Base-by-base conservation (phyloP, 2,113 vertebrate genomes). In the Melanotaenia duboulayi region DNA sequence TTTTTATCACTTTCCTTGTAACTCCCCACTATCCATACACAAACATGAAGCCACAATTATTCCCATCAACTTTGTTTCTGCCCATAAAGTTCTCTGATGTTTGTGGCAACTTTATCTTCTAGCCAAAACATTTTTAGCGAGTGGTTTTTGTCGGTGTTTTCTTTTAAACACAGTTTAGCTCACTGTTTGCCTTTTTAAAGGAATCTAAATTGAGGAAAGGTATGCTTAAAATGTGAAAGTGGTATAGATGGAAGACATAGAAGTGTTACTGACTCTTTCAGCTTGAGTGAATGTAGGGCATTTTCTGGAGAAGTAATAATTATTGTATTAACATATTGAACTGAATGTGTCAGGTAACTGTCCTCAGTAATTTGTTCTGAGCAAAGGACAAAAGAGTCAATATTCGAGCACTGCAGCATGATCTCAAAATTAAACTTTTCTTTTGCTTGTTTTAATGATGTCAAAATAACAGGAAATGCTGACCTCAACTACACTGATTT, bases 1-100 rank as follows among this genome's bases (percentile, higher is more conserved):
- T 24, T 9, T 46, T 17, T 68, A 35, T 51, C 32, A n/a, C 19
- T 57, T 78, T 20, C 64, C 56, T 44, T 56, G 52, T 67, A 23
- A 0, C 39, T 6, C 13, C 23, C 48, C 3, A 6, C 24, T 42
- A 66, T 60, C 46, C 46, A 24, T 14, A 28, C 42, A 55, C 42
- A 44, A 37, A 64, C 35, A 32, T 40, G 1, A 37, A 35, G 14
- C 22, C 49, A 22, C 32, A 57, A 10, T 49, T 57, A 46, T 39
- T 64, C 19, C 20, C 46, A 44, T 61, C 13, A 46, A 55, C 44
- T 24, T 23, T 19, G 42, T 57, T 65, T 55, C 28, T 60, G 12
- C 44, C 32, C 23, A 64, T 72, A 11, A 7, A 46, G 2, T 11
- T 20, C 49, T 55, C 20, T 66, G 32, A 66, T 52, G 35, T 63